phyloP scores from a whole-genome alignment of 2,888 invertebrate species.

The Dynastes maya region DNA sequence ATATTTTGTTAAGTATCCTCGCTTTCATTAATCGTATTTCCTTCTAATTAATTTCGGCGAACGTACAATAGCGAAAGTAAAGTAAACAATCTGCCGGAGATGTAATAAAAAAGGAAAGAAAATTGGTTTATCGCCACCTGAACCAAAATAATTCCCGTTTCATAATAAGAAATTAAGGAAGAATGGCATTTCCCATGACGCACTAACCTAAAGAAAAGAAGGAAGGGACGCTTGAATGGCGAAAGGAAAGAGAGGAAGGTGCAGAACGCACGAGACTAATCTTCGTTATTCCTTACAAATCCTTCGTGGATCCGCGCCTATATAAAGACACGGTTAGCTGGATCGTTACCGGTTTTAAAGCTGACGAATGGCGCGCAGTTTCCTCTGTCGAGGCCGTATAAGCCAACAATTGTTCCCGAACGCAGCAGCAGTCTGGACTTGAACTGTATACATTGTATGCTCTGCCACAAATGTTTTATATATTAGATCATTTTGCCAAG shows the following conservation, averaged over 20 bases:
- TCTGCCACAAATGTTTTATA: constrained; percentile 42
- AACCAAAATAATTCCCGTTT: constrained; percentile 44
- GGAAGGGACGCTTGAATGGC: constrained; percentile 29
- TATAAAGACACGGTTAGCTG: constrained; percentile 63
- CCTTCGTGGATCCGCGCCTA: constrained; percentile 60
- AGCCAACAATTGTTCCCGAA: constrained; percentile 39
- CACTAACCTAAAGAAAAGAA: constrained; percentile 20
- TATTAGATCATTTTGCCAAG: constrained; percentile 40
- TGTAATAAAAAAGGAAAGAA: constrained; percentile 36
- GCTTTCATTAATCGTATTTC: constrained; percentile 17
- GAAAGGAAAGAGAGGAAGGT: constrained; percentile 18
- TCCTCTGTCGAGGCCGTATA: constrained; percentile 37
- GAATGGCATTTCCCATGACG: constrained; percentile 42
- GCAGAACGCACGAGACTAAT: constrained; percentile 38
- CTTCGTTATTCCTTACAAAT: constrained; percentile 55
- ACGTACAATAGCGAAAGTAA: constrained; percentile 22
- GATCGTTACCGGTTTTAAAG: constrained; percentile 62
- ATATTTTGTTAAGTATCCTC: background rate
- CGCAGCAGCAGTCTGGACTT: constrained; percentile 31
- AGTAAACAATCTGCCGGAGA: constrained; percentile 25
- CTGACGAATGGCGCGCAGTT: constrained; percentile 49
- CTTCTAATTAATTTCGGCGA: constrained; percentile 16
- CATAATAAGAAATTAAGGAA: constrained; percentile 42
- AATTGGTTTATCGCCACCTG: constrained; percentile 39
- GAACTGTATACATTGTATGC: constrained; percentile 40